Conservation (phyloP, 1,140 invertebrate species). For the Nylanderia fulva region DNA sequence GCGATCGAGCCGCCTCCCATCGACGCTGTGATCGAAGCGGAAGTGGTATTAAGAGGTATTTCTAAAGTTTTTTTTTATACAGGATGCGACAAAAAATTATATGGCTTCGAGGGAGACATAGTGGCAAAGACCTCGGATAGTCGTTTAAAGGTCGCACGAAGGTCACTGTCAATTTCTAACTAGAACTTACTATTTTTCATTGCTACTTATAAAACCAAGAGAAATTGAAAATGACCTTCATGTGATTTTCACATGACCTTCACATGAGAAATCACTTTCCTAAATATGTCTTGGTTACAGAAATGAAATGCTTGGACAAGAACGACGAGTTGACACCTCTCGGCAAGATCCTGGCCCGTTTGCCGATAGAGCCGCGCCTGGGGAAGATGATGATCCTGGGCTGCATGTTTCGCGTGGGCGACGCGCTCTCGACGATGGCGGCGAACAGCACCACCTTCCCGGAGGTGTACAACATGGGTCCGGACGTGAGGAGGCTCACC, state of each 20-base stretch:
- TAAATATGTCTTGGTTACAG: slow-evolving; percentile 83
- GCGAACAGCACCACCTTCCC: slow-evolving; percentile 97
- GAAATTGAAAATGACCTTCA: no score
- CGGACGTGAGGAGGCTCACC: slow-evolving; percentile 89
- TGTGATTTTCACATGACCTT: no score
- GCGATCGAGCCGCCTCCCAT: slow-evolving; percentile 97
- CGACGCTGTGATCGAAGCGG: slow-evolving; percentile 97
- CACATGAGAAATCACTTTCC: not conserved
- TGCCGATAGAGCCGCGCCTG: slow-evolving; percentile 96
- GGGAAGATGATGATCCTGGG: slow-evolving; percentile 98
- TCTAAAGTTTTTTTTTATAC: not conserved
- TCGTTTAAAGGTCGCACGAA: no score
- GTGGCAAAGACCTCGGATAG: no score
- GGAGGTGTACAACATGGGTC: slow-evolving; percentile 92
- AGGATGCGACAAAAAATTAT: no score
- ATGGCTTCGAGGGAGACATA: no score
- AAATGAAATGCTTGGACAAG: slow-evolving; percentile 95
- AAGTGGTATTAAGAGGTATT: slow-evolving; percentile 88
- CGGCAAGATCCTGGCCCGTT: slow-evolving; percentile 95
- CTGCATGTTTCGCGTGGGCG: slow-evolving; percentile 94
- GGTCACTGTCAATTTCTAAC: no score
- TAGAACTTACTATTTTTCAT: no score
- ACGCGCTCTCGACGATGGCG: slow-evolving; percentile 96
- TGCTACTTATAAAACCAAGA: no score
- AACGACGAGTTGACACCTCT: slow-evolving; percentile 95